phyloP scores from a whole-genome alignment of 2,113 vertebrate species.

The Tragelaphus scriptus region DNA sequence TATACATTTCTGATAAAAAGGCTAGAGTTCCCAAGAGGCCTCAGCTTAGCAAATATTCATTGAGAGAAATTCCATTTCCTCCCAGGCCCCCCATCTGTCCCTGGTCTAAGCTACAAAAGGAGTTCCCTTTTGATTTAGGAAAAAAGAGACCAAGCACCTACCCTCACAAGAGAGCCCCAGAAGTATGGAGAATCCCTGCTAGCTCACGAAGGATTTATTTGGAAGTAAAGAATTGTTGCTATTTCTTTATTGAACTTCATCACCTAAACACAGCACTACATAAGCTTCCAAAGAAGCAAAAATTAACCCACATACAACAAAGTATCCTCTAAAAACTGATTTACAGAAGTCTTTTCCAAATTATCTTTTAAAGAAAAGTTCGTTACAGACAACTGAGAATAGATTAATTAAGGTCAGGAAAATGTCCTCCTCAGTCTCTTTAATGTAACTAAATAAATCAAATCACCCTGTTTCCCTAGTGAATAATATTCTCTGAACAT shows the following conservation, averaged over 20 bases:
- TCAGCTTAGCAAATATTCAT: not conserved
- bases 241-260: not conserved
- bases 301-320: not conserved
- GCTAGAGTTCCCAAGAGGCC: not conserved
- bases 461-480: slow-evolving; percentile 15
- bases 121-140: not conserved
- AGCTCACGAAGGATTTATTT: not conserved
- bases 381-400: not conserved
- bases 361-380: not conserved
- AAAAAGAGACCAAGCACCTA: not conserved
- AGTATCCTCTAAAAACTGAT: not conserved
- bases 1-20: not conserved
- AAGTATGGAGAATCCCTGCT: not conserved
- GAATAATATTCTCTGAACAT: not conserved
- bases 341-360: slow-evolving; percentile 6
- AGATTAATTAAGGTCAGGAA: not conserved
- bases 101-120: not conserved
- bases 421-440: not conserved
- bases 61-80: not conserved
- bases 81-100: not conserved
- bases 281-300: not conserved
- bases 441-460: not conserved
- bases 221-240: not conserved
- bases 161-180: not conserved
- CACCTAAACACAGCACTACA: not conserved